A percentile compares a stretch with the other conserved stretches of the same genome.
phyloP scores from a whole-genome alignment of 2,113 vertebrate genomes.

The Heterotilapia buettikoferi region DNA sequence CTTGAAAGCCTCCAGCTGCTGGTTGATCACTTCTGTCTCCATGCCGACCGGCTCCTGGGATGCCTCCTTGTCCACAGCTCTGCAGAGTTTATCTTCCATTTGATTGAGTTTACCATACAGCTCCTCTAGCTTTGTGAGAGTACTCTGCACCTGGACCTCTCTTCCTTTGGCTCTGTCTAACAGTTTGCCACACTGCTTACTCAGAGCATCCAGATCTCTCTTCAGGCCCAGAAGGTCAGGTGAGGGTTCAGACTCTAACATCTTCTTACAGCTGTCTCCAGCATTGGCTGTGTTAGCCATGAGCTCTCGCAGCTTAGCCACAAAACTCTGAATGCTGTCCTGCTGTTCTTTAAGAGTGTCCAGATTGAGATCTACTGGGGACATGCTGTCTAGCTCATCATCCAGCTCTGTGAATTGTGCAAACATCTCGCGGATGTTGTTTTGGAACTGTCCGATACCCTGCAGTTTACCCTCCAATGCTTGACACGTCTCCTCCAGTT shows the following conservation, averaged over 20 bases:
- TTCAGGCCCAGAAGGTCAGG: slow-evolving; percentile 90
- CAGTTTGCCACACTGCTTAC: slow-evolving; percentile 92
- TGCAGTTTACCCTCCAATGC: slow-evolving; percentile 90
- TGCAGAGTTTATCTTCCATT: slow-evolving; percentile 70
- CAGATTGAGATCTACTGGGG: slow-evolving; percentile 80
- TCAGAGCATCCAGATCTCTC: slow-evolving; percentile 89
- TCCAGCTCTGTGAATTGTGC: slow-evolving; percentile 89
- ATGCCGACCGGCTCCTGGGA: slow-evolving; percentile 89
- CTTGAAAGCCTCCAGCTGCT: slow-evolving; percentile 90
- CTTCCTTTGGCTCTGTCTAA: slow-evolving; percentile 84
- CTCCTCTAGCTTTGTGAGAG: slow-evolving; percentile 76
- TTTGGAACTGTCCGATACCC: slow-evolving; percentile 94
- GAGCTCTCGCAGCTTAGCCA: slow-evolving; percentile 83
- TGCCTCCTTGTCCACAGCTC: slow-evolving; percentile 81
- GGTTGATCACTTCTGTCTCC: slow-evolving; percentile 93
- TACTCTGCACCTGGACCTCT: slow-evolving; percentile 78
- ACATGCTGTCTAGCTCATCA: slow-evolving; percentile 93
- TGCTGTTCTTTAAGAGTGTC: slow-evolving; percentile 77
- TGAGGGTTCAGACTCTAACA: slow-evolving; percentile 85
- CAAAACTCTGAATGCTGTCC: slow-evolving; percentile 76
- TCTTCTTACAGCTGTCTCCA: slow-evolving; percentile 85
- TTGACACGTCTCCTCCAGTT: slow-evolving; percentile 81
- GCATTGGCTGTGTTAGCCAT: slow-evolving; percentile 80
- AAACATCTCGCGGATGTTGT: slow-evolving; percentile 94
- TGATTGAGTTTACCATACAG: slow-evolving; percentile 78